Base-by-base conservation (phyloP, 1,140 invertebrate genomes). In the Heliconius hewitsoni region DNA sequence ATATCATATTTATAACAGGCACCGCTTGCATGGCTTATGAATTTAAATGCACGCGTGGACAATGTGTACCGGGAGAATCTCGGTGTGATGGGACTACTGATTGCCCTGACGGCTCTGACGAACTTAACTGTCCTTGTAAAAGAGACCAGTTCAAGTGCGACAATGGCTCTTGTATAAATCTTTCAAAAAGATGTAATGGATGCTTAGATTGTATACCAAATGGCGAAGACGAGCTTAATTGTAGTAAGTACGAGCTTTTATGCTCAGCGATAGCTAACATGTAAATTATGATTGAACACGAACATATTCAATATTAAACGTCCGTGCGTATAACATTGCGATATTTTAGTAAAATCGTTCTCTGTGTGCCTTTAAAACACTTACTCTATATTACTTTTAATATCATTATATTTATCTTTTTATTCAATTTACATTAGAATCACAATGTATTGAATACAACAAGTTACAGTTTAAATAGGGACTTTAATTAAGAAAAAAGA, bases 141-240 rank as follows among this genome's bases (percentile, higher is more conserved):
- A 11, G 23, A 66, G 60, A 66, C 13, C 23, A 66, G 13, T 66
- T 66, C 27, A 27, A 30, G 27, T 66, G 60, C 27, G 3, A 66
- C 27, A 5, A 66, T 16, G 60, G 60, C 13, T 66, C 27, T 27
- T 66, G 60, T 23, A 66, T 66, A 16, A 30, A n/a, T 30, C n/a
- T 66, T 27, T 11, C 11, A 16, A 66, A 91, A 66, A 88, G 91
- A 57, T 96, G 96, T 86, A 93, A 96, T 81, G 87, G 93, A 81
- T 84, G 88, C 39, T 79, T 76, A 37, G 96, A 98, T 84, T 98
- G 97, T 91, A 80, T 52, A 18, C 90, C 87, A 37, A 95, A 96
- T 84, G 95, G 93, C 52, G 96, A 96, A 83, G 97, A 98, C 85
- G 97, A 97, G 90, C 85, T 83, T 27, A 93, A 96, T 86, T 97